Percentiles rank a stretch among this genome's conserved stretches.
Conservation (phyloP, 2,888 invertebrate genomes). For the Leptopterna dolabrata region DNA sequence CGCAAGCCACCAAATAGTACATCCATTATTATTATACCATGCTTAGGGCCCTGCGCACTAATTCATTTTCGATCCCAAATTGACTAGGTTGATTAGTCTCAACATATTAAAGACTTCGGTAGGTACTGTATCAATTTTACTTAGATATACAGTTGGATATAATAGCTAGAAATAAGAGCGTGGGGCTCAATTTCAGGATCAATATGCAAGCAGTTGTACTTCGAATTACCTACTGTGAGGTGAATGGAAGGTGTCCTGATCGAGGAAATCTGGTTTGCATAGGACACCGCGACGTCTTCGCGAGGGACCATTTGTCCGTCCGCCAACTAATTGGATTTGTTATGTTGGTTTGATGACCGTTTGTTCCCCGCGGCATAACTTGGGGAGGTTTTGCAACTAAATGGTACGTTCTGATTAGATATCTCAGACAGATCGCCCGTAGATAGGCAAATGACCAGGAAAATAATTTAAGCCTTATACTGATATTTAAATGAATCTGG, state of each 20-base stretch:
- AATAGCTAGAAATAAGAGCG: background rate
- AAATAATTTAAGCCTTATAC: no score
- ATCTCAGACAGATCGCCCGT: no score
- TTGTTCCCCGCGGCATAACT: background rate
- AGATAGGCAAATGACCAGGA: no score
- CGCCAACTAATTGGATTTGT: background rate
- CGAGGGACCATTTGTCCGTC: background rate
- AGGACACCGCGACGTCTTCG: background rate
- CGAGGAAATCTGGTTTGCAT: background rate
- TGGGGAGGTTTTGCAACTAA: background rate
- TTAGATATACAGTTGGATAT: no score
- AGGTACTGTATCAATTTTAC: no score
- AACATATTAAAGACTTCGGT: no score
- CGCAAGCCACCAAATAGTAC: no score
- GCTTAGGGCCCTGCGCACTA: no score
- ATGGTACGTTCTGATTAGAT: background rate
- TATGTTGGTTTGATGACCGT: background rate
- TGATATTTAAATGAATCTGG: no score
- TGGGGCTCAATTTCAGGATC: background rate
- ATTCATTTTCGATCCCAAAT: no score
- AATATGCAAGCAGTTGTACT: background rate
- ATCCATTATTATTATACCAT: no score
- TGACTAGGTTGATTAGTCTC: no score
- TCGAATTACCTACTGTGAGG: background rate
- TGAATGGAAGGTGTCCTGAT: background rate